Percentiles rank a stretch among this genome's conserved stretches.
phyloP scores from a whole-genome alignment of 1,140 invertebrate species.

The Sinella curviseta region DNA sequence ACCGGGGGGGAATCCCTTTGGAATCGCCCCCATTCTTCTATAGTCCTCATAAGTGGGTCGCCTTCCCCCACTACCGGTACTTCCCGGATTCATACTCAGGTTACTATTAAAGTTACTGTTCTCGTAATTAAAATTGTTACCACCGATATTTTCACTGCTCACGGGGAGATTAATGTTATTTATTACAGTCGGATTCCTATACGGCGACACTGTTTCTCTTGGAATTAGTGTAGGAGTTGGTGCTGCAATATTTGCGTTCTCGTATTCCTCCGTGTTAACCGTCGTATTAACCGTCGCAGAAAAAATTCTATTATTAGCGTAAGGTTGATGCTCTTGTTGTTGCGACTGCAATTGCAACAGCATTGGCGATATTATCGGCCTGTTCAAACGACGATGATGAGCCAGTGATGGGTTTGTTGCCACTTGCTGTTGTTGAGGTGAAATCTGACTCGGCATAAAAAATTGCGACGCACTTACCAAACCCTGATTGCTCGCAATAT shows the following conservation, averaged over 20 bases:
- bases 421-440: neutral
- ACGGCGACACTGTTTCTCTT: no score
- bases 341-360: neutral
- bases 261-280: neutral
- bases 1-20: constrained; percentile 27
- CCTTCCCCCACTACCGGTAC: neutral
- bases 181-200: no score
- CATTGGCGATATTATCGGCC: neutral
- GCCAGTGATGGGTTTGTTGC: neutral
- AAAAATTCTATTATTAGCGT: constrained; percentile 21
- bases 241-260: neutral
- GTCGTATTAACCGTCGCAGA: no score
- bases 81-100: neutral
- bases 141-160: neutral
- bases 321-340: constrained; percentile 22
- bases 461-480: no score
- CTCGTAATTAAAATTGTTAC: neutral
- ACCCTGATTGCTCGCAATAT: no score
- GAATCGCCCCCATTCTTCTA: constrained; percentile 44
- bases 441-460: neutral
- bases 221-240: neutral
- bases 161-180: neutral
- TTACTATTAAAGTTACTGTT: neutral
- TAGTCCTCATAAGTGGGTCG: constrained; percentile 42
- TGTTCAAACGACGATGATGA: neutral